Conservation (phyloP, 1,140 invertebrate genomes). For the Idris sp. region DNA sequence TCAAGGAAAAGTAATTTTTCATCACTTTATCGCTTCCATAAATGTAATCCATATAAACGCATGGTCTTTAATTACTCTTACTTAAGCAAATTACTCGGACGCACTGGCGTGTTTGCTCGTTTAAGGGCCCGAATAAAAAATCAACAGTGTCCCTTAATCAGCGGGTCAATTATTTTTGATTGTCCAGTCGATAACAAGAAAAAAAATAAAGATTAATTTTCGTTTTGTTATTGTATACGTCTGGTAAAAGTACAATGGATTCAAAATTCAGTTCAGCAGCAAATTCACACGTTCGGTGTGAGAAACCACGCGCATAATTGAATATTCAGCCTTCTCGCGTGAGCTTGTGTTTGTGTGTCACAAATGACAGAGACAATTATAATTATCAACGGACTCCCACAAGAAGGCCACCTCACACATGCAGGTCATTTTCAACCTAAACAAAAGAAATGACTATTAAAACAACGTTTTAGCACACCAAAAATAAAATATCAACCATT, state of each 20-base stretch:
- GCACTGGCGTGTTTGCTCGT: conserved; percentile 1
- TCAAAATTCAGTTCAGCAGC: conserved; percentile 10
- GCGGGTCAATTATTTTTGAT: too few relatives aligned
- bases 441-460: conserved; percentile 7
- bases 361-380: conserved; percentile 55
- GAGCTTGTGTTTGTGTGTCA: conserved; percentile 40
- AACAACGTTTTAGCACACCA: too few relatives aligned
- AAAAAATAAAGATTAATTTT: too few relatives aligned
- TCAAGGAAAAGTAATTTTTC: conserved; percentile 4
- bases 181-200: too few relatives aligned
- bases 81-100: conserved; percentile 31
- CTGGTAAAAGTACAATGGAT: conserved; percentile 8
- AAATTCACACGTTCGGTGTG: conserved; percentile 53
- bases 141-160: background rate
- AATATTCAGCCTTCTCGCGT: conserved; percentile 51
- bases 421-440: conserved; percentile 44
- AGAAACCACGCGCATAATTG: conserved; percentile 49
- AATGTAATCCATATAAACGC: background rate
- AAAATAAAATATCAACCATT: too few relatives aligned
- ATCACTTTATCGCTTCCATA: conserved; percentile 4
- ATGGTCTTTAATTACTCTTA: conserved; percentile 39
- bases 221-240: background rate
- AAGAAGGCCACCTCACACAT: conserved; percentile 50
- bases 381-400: conserved; percentile 64
- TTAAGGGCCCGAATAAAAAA: conserved; percentile 11